Evolutionary conservation across 2,888 invertebrate genomes (phyloP), one percentile per base, ranked within the genome.

Genomic region (Cordilura impudica): DNA sequence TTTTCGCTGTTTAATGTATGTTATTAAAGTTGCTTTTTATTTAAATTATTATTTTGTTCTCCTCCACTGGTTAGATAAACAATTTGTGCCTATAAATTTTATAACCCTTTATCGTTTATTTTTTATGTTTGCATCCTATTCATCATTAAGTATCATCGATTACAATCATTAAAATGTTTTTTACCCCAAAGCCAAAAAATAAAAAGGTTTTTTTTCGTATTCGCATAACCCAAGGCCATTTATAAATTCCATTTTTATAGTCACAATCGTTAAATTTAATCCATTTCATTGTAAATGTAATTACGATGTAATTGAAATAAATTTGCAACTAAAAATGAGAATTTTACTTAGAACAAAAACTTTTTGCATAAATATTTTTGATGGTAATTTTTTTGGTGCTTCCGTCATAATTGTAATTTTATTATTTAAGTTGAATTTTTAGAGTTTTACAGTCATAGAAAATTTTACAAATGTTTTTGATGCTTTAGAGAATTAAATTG

Each of bases 141-240:
- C 16, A 29, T 14, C 61, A 49, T 61, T 47, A 29, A 47, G 29
- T 18, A 47, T 61, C 69, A 69, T 78, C 65, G 78, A 78, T 73
- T 73, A 63, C 58, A 78, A 78, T 73, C 78, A 70, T 78, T 78
- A 73, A 78, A 73, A 65, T 26, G 18, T 61, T 18, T 47, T 47
- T 43, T 31, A 16, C 19, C 47, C 61, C 19, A 47, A 47, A 29
- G 61, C 10, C 14, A 56, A n/a, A n/a, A 31, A 19, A 29, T 31
- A n/a, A 26, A 26, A 26, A 26, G 26, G 12, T 35, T 35, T 26
- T 26, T 35, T 35, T n/a, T n/a, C n/a, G n/a, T n/a, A n/a, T n/a
- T n/a, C n/a, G n/a, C n/a, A 4, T 21, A 23, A 21, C 35, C 54
- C 10, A 54, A n/a, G 18, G 54, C 31, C 8, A 19, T 47, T 47